These are phyloP conservation scores for Nebria brevicollis DNA, from an alignment of 2,888 invertebrate genomes.

Conservation along the genomic window DNA sequence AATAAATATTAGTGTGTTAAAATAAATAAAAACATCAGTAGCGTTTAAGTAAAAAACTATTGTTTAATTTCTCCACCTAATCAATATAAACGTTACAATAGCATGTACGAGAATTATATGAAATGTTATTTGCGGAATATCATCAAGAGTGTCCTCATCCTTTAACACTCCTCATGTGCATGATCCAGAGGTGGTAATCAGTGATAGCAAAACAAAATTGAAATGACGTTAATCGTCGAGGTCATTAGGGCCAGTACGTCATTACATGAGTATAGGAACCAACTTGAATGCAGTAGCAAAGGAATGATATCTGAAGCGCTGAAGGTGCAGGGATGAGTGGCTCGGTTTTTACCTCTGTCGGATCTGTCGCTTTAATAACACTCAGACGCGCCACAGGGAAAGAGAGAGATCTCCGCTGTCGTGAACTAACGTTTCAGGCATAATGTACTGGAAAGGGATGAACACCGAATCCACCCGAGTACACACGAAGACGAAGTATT, in stretches of 20 bases:
- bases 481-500: slow-evolving; percentile 14
- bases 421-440: slow-evolving; percentile 13
- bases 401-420: slow-evolving; percentile 9
- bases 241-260: slow-evolving; percentile 40
- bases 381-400: background rate
- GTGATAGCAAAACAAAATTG: slow-evolving; percentile 45
- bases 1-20: no score
- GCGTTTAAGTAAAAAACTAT: no score
- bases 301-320: background rate
- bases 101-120: no score
- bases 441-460: slow-evolving; percentile 15
- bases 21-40: no score
- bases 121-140: slow-evolving; percentile 33
- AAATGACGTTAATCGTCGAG: slow-evolving; percentile 44
- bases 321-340: slow-evolving; percentile 5
- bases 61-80: no score
- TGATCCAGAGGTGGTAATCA: slow-evolving; percentile 28
- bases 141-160: slow-evolving; percentile 12
- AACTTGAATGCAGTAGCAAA: slow-evolving; percentile 22
- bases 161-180: slow-evolving; percentile 8
- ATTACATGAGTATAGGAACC: slow-evolving; percentile 20
- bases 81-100: no score
- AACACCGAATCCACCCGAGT: slow-evolving; percentile 6
- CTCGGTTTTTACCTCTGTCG: slow-evolving; percentile 13
- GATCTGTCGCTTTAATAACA: slow-evolving; percentile 22